A percentile compares a stretch with the other conserved stretches of the same genome.
phyloP scores from a whole-genome alignment of 2,113 vertebrate genomes.

The Xiphophorus hellerii region DNA sequence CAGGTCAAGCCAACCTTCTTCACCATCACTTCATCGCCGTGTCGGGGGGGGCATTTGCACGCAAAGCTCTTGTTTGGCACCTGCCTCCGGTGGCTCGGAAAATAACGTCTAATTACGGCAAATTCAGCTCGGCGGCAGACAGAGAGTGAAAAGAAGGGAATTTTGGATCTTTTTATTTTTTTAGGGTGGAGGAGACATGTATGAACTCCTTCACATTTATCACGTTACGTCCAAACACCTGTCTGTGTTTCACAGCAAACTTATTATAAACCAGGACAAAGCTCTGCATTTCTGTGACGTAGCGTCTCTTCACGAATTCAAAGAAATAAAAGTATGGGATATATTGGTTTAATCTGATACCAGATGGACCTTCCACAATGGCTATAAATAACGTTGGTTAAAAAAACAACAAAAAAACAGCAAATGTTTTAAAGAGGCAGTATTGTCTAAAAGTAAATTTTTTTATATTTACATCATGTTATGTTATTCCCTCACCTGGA shows the following conservation, averaged over 20 bases:
- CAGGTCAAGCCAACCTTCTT: conserved; percentile 27
- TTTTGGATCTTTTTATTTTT: conserved; percentile 1
- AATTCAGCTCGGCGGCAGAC: background rate
- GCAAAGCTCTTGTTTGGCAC: conserved; percentile 6
- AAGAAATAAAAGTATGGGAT: no score
- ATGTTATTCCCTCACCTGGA: no score
- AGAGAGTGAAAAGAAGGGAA: background rate
- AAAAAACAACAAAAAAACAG: no score
- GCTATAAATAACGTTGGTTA: no score
- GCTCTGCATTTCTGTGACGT: background rate
- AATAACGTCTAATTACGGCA: conserved; percentile 5
- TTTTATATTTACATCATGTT: no score
- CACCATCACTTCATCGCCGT: conserved; percentile 11
- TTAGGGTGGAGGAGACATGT: background rate
- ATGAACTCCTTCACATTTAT: background rate
- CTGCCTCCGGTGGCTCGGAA: conserved; percentile 13
- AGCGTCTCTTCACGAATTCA: no score
- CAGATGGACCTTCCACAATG: no score
- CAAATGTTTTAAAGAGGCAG: no score
- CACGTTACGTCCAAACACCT: background rate
- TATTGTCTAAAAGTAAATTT: no score
- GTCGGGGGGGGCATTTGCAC: conserved; percentile 24
- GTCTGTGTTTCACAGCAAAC: background rate
- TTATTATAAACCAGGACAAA: background rate
- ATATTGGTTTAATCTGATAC: no score